Evolutionary conservation across 92 coral and sea anemone genomes (phyloP), one percentile per base, ranked within the genome.

Genomic region (Phenganax stokvisi): DNA sequence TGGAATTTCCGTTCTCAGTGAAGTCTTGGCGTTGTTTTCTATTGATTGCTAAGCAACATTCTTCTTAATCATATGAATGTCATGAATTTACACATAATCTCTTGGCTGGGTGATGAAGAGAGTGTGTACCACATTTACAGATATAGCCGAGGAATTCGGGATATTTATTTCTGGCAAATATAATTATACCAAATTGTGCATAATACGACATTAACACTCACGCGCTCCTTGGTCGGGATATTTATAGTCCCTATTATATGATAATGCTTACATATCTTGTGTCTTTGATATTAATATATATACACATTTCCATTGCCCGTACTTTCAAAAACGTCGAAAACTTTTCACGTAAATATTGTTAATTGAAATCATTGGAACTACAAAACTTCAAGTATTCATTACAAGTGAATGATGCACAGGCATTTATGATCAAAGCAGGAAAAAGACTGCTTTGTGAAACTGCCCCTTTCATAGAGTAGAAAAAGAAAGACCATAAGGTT

Each of bases 21-120:
- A 64, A 53, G 47, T 30, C 54, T 68, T 68, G 52, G 73, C 73
- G 47, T 68, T 68, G n/a, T 53, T 30, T 64, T 68, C 73, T 68
- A 6, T 68, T 68, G 54, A 68, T 68, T 68, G 73, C 73, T 37
- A 68, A 17, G 73, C 73, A 68, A 68, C 73, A 30, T 25, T 12
- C 44, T 68, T 68, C 53, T 68, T 68, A 68, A 68, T 68, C 73
- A 30, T 53, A 30, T 68, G 73, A 68, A 68, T 68, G 73, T 68
- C 47, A 37, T 68, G 73, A 68, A 68, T 68, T 68, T 68, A 37
- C 13, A 68, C 31, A 68, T 64, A 30, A n/a, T 53, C 73, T 68
- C 73, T 16, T 30, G 73, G 73, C 73, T 29, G 13, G 3, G 3
- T 37, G 47, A 37, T 37, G 47, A 37, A 37, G 47, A 37, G 47